Evolutionary conservation across 1,140 invertebrate species (phyloP).

Genomic region (Euura lappo): DNA sequence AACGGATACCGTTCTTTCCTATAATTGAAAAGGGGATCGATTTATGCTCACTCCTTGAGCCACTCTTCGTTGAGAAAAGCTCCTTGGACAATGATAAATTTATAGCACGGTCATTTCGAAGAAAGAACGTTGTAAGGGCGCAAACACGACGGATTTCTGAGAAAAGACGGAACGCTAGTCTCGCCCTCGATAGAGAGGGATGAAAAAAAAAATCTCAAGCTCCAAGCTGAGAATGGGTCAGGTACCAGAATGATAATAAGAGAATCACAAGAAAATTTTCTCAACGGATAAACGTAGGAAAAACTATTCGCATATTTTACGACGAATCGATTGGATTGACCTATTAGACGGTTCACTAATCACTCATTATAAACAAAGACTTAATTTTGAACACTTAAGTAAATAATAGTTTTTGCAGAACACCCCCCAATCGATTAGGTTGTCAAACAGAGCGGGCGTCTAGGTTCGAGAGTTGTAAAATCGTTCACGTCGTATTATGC

Average conservation of each 20-base stretch:
- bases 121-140: neutral
- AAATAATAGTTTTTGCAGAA: too few relatives aligned
- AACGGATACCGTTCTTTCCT: neutral
- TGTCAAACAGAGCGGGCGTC: too few relatives aligned
- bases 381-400: too few relatives aligned
- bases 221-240: neutral
- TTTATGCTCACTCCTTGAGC: neutral
- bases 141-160: neutral
- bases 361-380: too few relatives aligned
- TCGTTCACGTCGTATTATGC: neutral
- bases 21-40: neutral
- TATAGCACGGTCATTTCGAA: neutral
- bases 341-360: too few relatives aligned
- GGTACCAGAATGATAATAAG: neutral
- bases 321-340: too few relatives aligned
- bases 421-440: too few relatives aligned
- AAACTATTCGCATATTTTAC: too few relatives aligned
- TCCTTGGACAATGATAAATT: constrained; percentile 5
- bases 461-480: too few relatives aligned
- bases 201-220: neutral
- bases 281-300: too few relatives aligned
- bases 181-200: neutral
- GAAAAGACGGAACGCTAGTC: neutral
- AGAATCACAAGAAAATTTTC: too few relatives aligned
- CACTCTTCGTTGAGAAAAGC: neutral